These are phyloP conservation scores for Tokudaia muenninki DNA, from an alignment of 2,797 vertebrate genomes.

Conservation along the genomic window DNA sequence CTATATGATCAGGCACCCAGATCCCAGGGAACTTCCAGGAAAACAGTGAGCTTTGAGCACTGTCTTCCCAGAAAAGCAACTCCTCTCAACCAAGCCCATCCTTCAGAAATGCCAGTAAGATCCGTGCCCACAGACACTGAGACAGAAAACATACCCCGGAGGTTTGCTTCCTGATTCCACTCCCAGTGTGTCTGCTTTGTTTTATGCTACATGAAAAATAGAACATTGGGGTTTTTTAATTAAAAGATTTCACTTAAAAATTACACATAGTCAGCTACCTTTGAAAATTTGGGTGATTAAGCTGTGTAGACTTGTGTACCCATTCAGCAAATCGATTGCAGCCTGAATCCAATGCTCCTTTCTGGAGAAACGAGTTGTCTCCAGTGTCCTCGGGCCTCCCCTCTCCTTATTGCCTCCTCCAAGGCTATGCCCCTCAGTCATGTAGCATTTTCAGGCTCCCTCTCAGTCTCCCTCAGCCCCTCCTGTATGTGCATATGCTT, in stretches of 20 bases:
- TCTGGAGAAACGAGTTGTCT: not conserved
- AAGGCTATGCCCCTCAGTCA: not conserved
- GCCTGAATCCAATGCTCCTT: not conserved
- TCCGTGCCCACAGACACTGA: not conserved
- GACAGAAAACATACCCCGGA: not conserved
- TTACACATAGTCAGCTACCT: not conserved
- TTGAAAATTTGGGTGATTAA: not conserved
- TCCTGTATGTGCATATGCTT: not conserved
- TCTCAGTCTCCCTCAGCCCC: not conserved
- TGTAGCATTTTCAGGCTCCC: not conserved
- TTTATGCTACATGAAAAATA: not conserved
- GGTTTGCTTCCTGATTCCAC: not conserved
- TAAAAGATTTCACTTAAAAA: not conserved
- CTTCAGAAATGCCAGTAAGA: not conserved
- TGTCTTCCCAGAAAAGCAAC: constrained; percentile 21
- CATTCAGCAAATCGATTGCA: not conserved
- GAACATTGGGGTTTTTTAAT: not conserved
- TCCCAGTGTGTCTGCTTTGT: not conserved
- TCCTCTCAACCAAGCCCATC: not conserved
- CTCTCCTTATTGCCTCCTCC: not conserved
- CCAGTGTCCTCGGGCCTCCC: not conserved
- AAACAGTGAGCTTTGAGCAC: not conserved
- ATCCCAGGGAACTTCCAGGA: constrained; percentile 5
- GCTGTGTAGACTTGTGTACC: not conserved
- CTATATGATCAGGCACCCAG: not conserved